Evolutionary conservation across 2,113 vertebrate genomes (phyloP).

Genomic region (Polypterus bichir): DNA sequence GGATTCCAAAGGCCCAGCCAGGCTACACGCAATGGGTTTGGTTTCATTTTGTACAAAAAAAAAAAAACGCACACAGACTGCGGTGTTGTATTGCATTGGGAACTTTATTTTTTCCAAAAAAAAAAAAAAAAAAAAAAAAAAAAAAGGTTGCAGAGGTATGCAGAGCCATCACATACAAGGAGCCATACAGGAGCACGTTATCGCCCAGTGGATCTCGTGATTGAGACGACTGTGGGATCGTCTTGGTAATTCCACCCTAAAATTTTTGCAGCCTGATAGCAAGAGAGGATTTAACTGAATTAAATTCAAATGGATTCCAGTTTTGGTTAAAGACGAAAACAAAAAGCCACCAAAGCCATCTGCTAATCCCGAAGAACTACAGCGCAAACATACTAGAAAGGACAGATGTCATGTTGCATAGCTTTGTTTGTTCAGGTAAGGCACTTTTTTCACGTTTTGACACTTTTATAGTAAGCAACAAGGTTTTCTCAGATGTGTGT

Average conservation of each 20-base stretch:
- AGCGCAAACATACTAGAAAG: slow-evolving; percentile 57
- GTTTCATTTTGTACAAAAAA: too few relatives aligned
- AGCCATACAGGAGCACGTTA: slow-evolving; percentile 62
- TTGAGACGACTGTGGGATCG: too few relatives aligned
- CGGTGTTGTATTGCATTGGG: slow-evolving; percentile 67
- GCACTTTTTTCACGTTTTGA: slow-evolving; percentile 59
- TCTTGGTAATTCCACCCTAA: too few relatives aligned
- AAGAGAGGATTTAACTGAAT: too few relatives aligned
- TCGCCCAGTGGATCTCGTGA: slow-evolving; percentile 20
- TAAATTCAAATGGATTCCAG: too few relatives aligned
- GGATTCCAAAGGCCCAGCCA: too few relatives aligned
- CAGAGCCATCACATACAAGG: slow-evolving; percentile 78
- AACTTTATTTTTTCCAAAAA: slow-evolving; percentile 68
- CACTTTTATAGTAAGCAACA: slow-evolving; percentile 41
- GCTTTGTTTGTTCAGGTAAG: slow-evolving; percentile 90
- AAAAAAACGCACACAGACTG: neutral
- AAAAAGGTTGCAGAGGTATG: slow-evolving; percentile 44
- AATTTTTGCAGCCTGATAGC: too few relatives aligned
- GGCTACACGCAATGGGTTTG: too few relatives aligned
- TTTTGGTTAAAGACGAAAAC: slow-evolving; percentile 10
- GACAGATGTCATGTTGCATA: slow-evolving; percentile 74
- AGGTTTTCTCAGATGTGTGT: slow-evolving; percentile 29
- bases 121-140: slow-evolving; percentile 41
- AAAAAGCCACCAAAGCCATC: slow-evolving; percentile 38
- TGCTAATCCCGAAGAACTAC: slow-evolving; percentile 37